These are phyloP conservation scores for Saccostrea glomerata DNA, from an alignment of 1,140 invertebrate genomes.

Conservation along the genomic window DNA sequence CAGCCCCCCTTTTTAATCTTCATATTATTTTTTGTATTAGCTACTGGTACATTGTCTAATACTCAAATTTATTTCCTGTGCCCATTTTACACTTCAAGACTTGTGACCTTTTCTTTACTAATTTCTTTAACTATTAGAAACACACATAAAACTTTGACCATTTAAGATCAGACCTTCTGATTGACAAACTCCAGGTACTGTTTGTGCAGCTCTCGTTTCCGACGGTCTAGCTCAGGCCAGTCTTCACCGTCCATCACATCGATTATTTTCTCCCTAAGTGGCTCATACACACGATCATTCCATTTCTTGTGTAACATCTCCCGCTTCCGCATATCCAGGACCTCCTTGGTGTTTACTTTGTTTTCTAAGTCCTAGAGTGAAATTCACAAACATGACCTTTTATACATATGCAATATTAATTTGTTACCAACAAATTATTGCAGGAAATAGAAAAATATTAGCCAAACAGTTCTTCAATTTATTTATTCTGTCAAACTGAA, in stretches of 20 bases:
- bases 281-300: conserved; percentile 75
- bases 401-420: too few relatives aligned
- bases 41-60: too few relatives aligned
- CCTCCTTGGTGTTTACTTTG: conserved; percentile 67
- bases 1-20: too few relatives aligned
- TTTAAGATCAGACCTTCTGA: conserved; percentile 67
- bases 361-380: conserved; percentile 69
- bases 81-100: too few relatives aligned
- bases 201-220: conserved; percentile 73
- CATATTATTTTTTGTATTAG: not conserved
- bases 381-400: not conserved
- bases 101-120: too few relatives aligned
- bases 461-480: too few relatives aligned
- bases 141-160: not conserved
- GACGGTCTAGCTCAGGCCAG: conserved; percentile 68
- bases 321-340: conserved; percentile 72
- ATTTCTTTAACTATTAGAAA: too few relatives aligned
- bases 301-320: conserved; percentile 76
- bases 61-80: too few relatives aligned
- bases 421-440: too few relatives aligned
- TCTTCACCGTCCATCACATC: conserved; percentile 70
- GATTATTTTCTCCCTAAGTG: conserved; percentile 72
- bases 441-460: too few relatives aligned
- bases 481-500: too few relatives aligned
- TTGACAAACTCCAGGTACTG: conserved; percentile 76